Conservation (phyloP, 35 echinoderm and acorn worm species). For the Eucidaris tribuloides region DNA sequence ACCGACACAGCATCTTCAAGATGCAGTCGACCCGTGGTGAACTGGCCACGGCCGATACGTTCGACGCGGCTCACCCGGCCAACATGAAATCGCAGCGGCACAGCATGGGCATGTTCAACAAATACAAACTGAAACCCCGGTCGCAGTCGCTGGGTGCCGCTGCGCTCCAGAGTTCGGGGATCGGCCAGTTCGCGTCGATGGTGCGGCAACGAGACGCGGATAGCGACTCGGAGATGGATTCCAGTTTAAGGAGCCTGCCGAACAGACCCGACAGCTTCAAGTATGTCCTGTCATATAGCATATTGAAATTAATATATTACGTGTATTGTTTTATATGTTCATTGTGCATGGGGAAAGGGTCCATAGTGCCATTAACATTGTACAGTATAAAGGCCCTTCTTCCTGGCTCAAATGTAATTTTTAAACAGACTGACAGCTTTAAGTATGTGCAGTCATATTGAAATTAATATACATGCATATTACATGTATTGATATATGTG, state of each 20-base stretch:
- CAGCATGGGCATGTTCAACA: neutral
- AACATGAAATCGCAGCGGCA: neutral
- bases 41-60: neutral
- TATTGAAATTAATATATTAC: too few relatives aligned
- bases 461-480: too few relatives aligned
- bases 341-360: too few relatives aligned
- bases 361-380: too few relatives aligned
- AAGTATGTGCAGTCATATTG: too few relatives aligned
- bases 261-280: conserved; percentile 84
- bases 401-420: too few relatives aligned
- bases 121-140: conserved; percentile 44
- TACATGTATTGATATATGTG: too few relatives aligned
- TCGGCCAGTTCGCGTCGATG: conserved; percentile 22
- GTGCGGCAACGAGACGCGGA: conserved; percentile 58
- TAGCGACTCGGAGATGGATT: conserved; percentile 68
- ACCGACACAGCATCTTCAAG: conserved; percentile 28
- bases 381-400: too few relatives aligned
- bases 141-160: conserved; percentile 66
- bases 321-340: too few relatives aligned
- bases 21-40: conserved; percentile 1
- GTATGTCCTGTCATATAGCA: conserved; percentile 68
- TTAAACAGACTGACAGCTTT: too few relatives aligned
- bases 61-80: neutral
- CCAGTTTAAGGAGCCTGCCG: neutral
- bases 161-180: conserved; percentile 58